Evolutionary conservation across 2,113 vertebrate genomes (phyloP), one percentile per base, ranked within the genome.

Genomic region (Silurus asotus): DNA sequence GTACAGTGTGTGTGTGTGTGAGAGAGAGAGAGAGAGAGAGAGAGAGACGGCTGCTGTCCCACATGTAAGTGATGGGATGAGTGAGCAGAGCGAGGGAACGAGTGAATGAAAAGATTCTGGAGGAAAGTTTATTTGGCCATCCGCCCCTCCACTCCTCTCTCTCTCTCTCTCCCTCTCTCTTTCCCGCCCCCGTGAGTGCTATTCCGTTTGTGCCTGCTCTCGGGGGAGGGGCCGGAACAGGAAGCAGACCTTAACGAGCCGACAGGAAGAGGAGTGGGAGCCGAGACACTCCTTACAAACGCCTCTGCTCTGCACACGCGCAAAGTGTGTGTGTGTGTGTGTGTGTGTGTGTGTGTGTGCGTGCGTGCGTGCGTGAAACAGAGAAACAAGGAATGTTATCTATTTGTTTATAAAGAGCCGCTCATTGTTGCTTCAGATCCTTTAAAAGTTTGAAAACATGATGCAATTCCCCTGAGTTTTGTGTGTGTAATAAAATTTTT

Each of bases 171-270:
- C 67, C 15, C 56, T 58, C 56, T 75, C 75, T 58, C 25, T 58
- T 3, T 45, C 85, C 84, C 85, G 82, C 83, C 62, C 87, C 80
- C 78, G 76, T 59, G 92, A 90, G 89, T 88, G 59, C 59, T 78
- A 77, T 78, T 78, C 61, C 84, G 55, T 85, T 78, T 59, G 76
- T 28, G 64, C 53, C 49, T 69, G 37, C 78, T 86, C 92, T 92
- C 90, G 86, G 92, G 95, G 95, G 95, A 93, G 94, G 93, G 94
- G 94, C 88, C 91, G 92, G 93, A 90, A 93, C 92, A 90, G 90
- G 90, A 90, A 92, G 84, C 90, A 83, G 84, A 67, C 82, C 94
- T 93, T 94, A 94, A 94, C 89, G 90, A 95, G 94, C 82, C 28
- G 87, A 89, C 92, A 92, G 93, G 94, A 94, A 93, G 93, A 91